phyloP scores from a whole-genome alignment of 2,888 invertebrate genomes.

The Notocelia uddmanniana region DNA sequence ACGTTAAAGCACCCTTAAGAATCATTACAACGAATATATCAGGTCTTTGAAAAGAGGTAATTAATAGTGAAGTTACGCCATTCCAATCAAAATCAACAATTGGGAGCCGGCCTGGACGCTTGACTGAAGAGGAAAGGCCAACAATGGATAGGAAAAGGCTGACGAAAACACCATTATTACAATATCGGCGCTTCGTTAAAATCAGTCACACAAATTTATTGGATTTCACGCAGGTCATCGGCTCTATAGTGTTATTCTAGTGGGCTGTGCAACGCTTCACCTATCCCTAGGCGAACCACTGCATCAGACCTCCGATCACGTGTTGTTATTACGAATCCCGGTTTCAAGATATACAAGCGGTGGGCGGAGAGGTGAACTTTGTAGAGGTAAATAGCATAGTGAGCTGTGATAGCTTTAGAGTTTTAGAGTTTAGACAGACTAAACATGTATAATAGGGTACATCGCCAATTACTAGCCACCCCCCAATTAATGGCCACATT shows the following conservation, averaged over 20 bases:
- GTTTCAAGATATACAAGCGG: too few relatives aligned
- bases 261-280: neutral
- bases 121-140: conserved; percentile 34
- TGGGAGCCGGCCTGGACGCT: conserved; percentile 28
- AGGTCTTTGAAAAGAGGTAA: conserved; percentile 34
- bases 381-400: too few relatives aligned
- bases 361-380: too few relatives aligned
- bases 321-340: too few relatives aligned
- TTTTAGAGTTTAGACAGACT: too few relatives aligned
- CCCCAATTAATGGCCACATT: too few relatives aligned
- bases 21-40: too few relatives aligned
- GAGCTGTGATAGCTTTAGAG: too few relatives aligned
- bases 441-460: too few relatives aligned
- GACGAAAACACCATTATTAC: conserved; percentile 40
- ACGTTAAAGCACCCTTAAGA: conserved; percentile 14
- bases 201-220: conserved; percentile 42
- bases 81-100: conserved; percentile 43
- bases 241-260: neutral
- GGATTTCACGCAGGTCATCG: conserved; percentile 36
- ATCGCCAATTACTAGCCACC: too few relatives aligned
- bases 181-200: conserved; percentile 37
- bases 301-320: too few relatives aligned
- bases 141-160: conserved; percentile 39
- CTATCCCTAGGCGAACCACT: too few relatives aligned
- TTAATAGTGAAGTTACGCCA: conserved; percentile 35